Evolutionary conservation across 2,888 invertebrate genomes (phyloP).

Genomic region (Sericinus montela): DNA sequence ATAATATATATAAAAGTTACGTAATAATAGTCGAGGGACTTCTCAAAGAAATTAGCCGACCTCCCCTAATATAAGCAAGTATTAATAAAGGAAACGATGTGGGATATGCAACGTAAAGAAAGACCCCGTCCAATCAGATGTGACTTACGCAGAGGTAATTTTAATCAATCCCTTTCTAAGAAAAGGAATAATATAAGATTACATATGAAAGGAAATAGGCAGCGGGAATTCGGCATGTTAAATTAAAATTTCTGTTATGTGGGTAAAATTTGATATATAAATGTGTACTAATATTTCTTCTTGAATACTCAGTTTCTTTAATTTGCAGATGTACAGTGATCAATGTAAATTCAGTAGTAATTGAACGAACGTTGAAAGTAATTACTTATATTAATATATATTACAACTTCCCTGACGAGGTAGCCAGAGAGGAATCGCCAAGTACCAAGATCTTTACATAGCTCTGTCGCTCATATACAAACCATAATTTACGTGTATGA

Average conservation of each 20-base stretch:
- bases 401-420: too few species aligned
- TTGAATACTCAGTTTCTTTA: too few species aligned
- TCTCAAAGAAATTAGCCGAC: constrained; percentile 45
- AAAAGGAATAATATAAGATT: constrained; percentile 6
- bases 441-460: too few species aligned
- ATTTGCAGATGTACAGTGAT: too few species aligned
- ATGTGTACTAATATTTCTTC: too few species aligned
- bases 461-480: too few species aligned
- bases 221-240: not conserved
- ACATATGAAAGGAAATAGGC: constrained; percentile 1
- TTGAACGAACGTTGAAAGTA: too few species aligned
- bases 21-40: constrained; percentile 36
- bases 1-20: constrained; percentile 33
- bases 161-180: constrained; percentile 11
- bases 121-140: constrained; percentile 14
- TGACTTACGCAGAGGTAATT: constrained; percentile 19
- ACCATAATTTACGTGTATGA: too few species aligned
- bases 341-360: too few species aligned
- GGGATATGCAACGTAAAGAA: constrained; percentile 26
- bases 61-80: constrained; percentile 46
- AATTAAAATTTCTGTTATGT: constrained; percentile 1
- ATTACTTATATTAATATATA: too few species aligned
- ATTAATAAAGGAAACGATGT: constrained; percentile 51
- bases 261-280: too few species aligned
- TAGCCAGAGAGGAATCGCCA: too few species aligned